These are phyloP conservation scores for Rhysida immarginata DNA, from an alignment of 1,140 invertebrate genomes.

Conservation along the genomic window DNA sequence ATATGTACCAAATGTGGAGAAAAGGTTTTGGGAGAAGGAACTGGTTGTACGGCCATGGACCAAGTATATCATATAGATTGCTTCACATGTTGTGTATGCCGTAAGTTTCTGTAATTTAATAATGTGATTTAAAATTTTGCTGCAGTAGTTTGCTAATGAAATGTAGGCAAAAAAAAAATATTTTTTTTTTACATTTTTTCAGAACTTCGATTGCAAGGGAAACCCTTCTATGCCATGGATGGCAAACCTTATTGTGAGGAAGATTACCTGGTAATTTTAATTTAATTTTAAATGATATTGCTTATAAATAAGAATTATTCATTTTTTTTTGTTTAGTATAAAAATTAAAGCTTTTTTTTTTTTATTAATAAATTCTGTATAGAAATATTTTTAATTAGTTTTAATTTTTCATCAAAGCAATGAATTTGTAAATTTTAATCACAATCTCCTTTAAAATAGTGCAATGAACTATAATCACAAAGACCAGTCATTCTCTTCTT, in stretches of 20 bases:
- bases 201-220: conserved; percentile 70
- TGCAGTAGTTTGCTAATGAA: no score
- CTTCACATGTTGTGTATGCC: conserved; percentile 81
- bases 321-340: conserved; percentile 1
- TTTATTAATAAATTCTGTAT: no score
- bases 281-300: no score
- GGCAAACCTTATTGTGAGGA: conserved; percentile 86
- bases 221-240: conserved; percentile 87
- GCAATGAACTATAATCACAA: no score
- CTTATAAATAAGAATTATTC: no score
- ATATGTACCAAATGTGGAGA: conserved; percentile 76
- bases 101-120: conserved; percentile 23
- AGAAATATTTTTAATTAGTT: no score
- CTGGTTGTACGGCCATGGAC: conserved; percentile 90
- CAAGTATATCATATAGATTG: conserved; percentile 89
- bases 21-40: conserved; percentile 77
- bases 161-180: not conserved
- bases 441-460: no score
- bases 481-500: no score
- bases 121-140: no score
- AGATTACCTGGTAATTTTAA: conserved; percentile 61
- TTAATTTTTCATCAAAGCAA: conserved; percentile 8
- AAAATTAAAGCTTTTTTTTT: no score
- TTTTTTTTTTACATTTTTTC: conserved; percentile 3
- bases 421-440: no score